A percentile compares a stretch with the other conserved stretches of the same genome.
Evolutionary conservation across 2,888 invertebrate genomes (phyloP).

Genomic region (Habroteleia sp.): DNA sequence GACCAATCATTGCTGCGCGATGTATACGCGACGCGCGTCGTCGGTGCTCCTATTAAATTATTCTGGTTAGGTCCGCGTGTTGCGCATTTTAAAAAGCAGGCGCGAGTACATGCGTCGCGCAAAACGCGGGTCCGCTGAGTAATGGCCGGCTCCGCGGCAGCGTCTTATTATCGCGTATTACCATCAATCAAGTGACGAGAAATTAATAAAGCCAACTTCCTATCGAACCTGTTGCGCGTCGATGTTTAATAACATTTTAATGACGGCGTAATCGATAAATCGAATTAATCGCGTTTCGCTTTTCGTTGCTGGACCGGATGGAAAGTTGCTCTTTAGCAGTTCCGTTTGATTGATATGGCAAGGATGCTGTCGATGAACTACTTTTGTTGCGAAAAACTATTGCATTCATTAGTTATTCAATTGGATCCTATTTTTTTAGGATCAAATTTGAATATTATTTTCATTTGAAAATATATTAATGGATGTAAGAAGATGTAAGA

Average conservation of each 20-base stretch:
- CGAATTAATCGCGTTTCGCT: slow-evolving; percentile 22
- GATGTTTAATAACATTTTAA: slow-evolving; percentile 47
- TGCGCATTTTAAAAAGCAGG: slow-evolving; percentile 60
- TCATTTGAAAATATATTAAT: too few relatives aligned
- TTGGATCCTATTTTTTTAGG: too few relatives aligned
- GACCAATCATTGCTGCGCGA: slow-evolving; percentile 67
- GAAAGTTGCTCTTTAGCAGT: slow-evolving; percentile 26
- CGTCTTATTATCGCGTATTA: slow-evolving; percentile 70
- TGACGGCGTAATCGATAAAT: slow-evolving; percentile 34
- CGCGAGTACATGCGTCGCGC: slow-evolving; percentile 57
- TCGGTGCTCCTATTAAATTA: slow-evolving; percentile 70
- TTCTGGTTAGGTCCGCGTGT: slow-evolving; percentile 65
- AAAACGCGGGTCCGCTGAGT: slow-evolving; percentile 67
- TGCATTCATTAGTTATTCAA: too few relatives aligned
- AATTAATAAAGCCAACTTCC: slow-evolving; percentile 70
- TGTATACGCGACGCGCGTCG: slow-evolving; percentile 64
- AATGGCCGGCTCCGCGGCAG: slow-evolving; percentile 67
- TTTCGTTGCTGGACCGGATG: slow-evolving; percentile 21
- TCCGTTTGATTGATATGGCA: slow-evolving; percentile 16
- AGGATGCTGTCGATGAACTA: too few relatives aligned
- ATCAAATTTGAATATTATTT: too few relatives aligned
- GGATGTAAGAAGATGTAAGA: too few relatives aligned
- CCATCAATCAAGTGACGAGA: slow-evolving; percentile 69
- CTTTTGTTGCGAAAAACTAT: too few relatives aligned
- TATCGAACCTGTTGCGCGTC: slow-evolving; percentile 46